These are phyloP conservation scores for Hesperophylax magnus DNA, from an alignment of 1,140 invertebrate genomes.

Conservation along the genomic window DNA sequence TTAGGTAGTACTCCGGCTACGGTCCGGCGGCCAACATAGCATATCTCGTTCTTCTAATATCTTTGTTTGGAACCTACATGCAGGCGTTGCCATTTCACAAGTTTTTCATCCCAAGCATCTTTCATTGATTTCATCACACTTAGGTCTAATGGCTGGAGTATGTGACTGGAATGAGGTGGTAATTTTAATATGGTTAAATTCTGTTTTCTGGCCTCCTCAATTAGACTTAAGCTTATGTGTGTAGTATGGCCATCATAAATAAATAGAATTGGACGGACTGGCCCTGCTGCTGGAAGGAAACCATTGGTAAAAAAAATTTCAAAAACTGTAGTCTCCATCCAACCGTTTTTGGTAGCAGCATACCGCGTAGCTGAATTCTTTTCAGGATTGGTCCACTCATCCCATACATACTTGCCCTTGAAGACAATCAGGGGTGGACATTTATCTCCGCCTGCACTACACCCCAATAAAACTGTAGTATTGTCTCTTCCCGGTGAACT, in stretches of 20 bases:
- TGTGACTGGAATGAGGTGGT: conserved; percentile 60
- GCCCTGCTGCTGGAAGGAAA: background rate
- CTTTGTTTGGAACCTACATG: conserved; percentile 57
- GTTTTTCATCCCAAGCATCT: background rate
- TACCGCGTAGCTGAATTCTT: conserved; percentile 57
- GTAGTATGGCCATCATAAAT: too few species aligned
- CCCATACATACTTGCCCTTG: conserved; percentile 51
- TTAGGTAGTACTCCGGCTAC: too few species aligned
- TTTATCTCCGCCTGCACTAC: conserved; percentile 61
- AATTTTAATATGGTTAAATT: conserved; percentile 59
- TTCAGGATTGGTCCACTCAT: conserved; percentile 49
- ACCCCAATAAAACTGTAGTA: conserved; percentile 60
- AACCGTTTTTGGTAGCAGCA: conserved; percentile 60
- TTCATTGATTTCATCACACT: too few species aligned
- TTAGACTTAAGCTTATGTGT: too few species aligned
- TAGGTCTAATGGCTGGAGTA: conserved; percentile 59
- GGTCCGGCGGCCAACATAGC: too few species aligned
- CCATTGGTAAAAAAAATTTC: conserved; percentile 54
- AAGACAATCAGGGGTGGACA: conserved; percentile 61
- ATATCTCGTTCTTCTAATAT: too few species aligned
- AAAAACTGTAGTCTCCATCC: conserved; percentile 62
- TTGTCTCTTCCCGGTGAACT: conserved; percentile 60
- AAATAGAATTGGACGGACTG: too few species aligned
- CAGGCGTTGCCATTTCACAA: conserved; percentile 43
- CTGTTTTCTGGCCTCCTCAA: too few species aligned